These are phyloP conservation scores for Pardosa pseudoannulata DNA, from an alignment of 2,888 invertebrate species.

Conservation along the genomic window DNA sequence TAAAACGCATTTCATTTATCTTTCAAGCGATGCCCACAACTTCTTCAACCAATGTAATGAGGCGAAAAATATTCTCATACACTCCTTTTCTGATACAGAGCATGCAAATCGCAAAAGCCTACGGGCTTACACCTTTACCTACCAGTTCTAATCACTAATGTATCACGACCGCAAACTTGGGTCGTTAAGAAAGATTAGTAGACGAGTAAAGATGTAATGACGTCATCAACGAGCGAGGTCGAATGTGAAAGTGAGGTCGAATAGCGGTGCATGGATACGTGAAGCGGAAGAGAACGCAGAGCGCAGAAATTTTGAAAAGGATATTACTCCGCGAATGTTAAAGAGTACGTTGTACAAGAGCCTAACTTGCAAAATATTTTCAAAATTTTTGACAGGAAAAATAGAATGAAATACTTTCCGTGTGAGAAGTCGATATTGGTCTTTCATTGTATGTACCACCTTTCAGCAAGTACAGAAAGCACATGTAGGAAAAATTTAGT, in stretches of 20 bases:
- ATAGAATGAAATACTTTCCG: too few species aligned
- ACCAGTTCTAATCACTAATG: conserved; percentile 30
- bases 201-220: conserved; percentile 33
- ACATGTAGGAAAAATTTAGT: too few species aligned
- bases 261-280: conserved; percentile 32
- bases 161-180: conserved; percentile 49
- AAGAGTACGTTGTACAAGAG: not conserved
- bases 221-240: conserved; percentile 49
- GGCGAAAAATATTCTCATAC: not conserved
- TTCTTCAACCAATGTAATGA: not conserved
- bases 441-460: too few species aligned
- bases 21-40: not conserved
- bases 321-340: conserved; percentile 12
- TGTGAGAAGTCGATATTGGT: too few species aligned
- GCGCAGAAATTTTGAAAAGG: conserved; percentile 8
- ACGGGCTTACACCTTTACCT: conserved; percentile 16
- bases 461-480: too few species aligned
- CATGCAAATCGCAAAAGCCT: conserved; percentile 22
- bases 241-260: conserved; percentile 57
- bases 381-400: too few species aligned
- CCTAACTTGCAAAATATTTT: too few species aligned
- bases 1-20: not conserved
- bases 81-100: conserved; percentile 1
- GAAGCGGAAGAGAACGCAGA: conserved; percentile 31
- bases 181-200: conserved; percentile 37